Percentiles rank a stretch among this genome's conserved stretches.
Conservation (phyloP, 2,113 vertebrate species). For the Carassius auratus region DNA sequence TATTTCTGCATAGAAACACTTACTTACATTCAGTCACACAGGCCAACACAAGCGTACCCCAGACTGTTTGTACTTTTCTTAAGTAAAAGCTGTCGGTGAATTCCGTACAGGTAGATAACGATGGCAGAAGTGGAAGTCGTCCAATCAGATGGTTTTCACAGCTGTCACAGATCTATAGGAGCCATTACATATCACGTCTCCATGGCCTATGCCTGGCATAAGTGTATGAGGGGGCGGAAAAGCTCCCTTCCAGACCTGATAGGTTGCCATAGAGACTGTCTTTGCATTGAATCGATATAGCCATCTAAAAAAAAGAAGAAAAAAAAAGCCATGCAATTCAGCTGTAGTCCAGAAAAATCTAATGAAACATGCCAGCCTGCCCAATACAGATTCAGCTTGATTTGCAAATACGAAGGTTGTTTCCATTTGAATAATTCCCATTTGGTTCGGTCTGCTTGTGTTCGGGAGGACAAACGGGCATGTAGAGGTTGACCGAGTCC, state of each 20-base stretch:
- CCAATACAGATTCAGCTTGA: slow-evolving; percentile 3
- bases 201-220: slow-evolving; percentile 57
- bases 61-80: neutral
- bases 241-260: slow-evolving; percentile 69
- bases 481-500: slow-evolving; percentile 9
- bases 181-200: slow-evolving; percentile 40
- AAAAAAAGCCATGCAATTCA: slow-evolving; percentile 59
- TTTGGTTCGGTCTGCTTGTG: slow-evolving; percentile 26
- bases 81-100: neutral
- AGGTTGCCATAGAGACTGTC: slow-evolving; percentile 79
- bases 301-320: slow-evolving; percentile 2
- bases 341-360: slow-evolving; percentile 31
- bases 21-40: too few relatives aligned
- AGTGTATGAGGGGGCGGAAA: slow-evolving; percentile 69
- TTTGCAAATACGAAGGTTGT: slow-evolving; percentile 26
- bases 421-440: slow-evolving; percentile 17
- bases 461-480: neutral
- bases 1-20: neutral
- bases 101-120: neutral
- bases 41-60: neutral
- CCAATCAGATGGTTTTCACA: slow-evolving; percentile 38
- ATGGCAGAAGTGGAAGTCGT: slow-evolving; percentile 34
- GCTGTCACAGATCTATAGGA: slow-evolving; percentile 49
- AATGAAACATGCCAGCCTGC: slow-evolving; percentile 46
- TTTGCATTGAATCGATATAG: slow-evolving; percentile 76